phyloP scores from a whole-genome alignment of 2,888 invertebrate species.

The Pherbina coryleti region DNA sequence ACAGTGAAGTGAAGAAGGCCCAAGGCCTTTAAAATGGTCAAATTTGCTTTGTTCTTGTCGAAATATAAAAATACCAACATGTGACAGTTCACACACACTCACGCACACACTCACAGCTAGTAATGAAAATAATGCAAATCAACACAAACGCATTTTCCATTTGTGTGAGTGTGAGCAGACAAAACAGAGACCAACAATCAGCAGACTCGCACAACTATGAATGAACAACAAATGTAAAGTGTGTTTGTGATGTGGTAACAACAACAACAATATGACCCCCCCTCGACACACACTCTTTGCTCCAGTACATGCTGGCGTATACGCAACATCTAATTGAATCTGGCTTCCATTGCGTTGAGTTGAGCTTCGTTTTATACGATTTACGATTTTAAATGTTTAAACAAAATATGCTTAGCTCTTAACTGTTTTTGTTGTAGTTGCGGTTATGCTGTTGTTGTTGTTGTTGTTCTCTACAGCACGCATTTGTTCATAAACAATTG shows the following conservation, averaged over 20 bases:
- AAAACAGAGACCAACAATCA: constrained; percentile 6
- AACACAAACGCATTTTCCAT: not conserved
- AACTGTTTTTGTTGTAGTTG: constrained; percentile 11
- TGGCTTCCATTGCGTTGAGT: not conserved
- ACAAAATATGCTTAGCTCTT: constrained; percentile 4
- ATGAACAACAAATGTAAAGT: not conserved
- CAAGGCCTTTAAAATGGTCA: not conserved
- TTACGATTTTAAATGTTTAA: constrained; percentile 27
- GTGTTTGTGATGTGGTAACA: constrained; percentile 16
- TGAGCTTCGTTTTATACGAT: constrained; percentile 12
- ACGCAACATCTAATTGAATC: constrained; percentile 22
- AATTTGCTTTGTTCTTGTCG: constrained; percentile 4
- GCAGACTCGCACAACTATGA: not conserved
- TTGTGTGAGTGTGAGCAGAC: not conserved
- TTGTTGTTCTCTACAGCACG: not conserved
- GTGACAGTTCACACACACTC: not conserved
- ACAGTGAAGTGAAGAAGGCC: not conserved
- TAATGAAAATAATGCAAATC: not conserved
- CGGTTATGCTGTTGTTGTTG: not conserved
- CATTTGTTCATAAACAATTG: constrained; percentile 24
- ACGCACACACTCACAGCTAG: not conserved
- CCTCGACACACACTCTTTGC: not conserved
- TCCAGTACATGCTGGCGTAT: constrained; percentile 1
- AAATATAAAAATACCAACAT: not conserved
- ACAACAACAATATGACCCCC: not conserved